Base-by-base conservation (phyloP, 2,113 vertebrate species). In the Ovibos moschatus region DNA sequence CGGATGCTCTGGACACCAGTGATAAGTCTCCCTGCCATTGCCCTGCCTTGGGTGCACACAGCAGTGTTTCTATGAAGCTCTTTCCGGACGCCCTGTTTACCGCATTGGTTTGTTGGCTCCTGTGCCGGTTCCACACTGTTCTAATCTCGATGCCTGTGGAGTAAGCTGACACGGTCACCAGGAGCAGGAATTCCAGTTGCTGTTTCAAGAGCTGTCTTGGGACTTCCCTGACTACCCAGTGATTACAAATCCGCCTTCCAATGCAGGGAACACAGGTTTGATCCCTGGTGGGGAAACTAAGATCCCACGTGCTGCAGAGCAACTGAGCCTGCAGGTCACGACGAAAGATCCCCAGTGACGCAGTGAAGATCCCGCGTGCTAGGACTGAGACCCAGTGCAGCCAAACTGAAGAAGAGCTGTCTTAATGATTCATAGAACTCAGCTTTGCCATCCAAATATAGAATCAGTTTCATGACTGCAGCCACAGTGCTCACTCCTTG, bases 291-390 rank as follows among this genome's bases (percentile, higher is more conserved):
- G 43, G 15, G 76, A 28, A 30, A 27, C 36, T 71, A 36, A 78
- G 76, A 33, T 6, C 27, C 76, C 45, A 33, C 28, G 5, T 47
- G 76, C 43, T 28, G 8, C 15, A 11, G 45, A 50, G 45, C 45
- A 10, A 0, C 43, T 9, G 43, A 45, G 76, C 76, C 74, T 47
- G 43, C 71, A 16, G 11, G 21, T 40, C 71, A 7, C 0, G 5
- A 13, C 5, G 1, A 3, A 12, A 74, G 36, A 14, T 2, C 23
- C 71, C 71, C 71, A 25, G 36, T 25, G 21, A 43, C 36, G 0
- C 2, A 2, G 21, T 0, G 36, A 27, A 8, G 71, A 43, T 0
- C 23, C 12, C 23, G 7, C 21, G 2, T 1, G 6, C 71, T 14
- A 4, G 0, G 1, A 3, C 71, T 7, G 36, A 25, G 71, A 74